Conservation (phyloP, 1,140 invertebrate genomes). For the Drosophila repletoides region DNA sequence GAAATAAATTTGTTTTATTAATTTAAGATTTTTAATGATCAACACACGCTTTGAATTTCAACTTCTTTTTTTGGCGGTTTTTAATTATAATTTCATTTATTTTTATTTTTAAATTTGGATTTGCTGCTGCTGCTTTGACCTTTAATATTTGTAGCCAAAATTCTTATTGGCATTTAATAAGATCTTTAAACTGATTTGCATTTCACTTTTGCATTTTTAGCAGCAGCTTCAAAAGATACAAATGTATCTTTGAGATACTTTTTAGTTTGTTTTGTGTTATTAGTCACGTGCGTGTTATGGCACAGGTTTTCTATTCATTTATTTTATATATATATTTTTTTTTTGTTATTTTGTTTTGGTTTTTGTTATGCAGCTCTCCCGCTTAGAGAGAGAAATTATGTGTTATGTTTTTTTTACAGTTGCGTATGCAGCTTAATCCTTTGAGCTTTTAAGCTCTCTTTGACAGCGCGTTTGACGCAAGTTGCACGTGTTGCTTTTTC, state of each 20-base stretch:
- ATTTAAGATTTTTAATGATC: slow-evolving; percentile 17
- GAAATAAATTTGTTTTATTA: neutral
- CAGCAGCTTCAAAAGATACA: neutral
- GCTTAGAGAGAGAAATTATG: no score
- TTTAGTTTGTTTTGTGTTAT: slow-evolving; percentile 1
- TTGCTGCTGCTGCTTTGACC: slow-evolving; percentile 44
- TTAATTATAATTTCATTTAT: slow-evolving; percentile 5
- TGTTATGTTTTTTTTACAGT: neutral
- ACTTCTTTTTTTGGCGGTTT: neutral
- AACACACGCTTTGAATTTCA: slow-evolving; percentile 30
- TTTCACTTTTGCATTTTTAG: slow-evolving; percentile 40
- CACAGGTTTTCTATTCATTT: slow-evolving; percentile 37
- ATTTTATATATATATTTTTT: slow-evolving; percentile 15
- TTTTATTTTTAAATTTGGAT: slow-evolving; percentile 20
- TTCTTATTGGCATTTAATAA: slow-evolving; percentile 33
- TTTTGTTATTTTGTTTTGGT: neutral
- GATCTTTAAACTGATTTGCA: slow-evolving; percentile 34
- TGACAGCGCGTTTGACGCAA: slow-evolving; percentile 16
- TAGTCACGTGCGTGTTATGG: slow-evolving; percentile 55
- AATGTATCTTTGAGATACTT: slow-evolving; percentile 27
- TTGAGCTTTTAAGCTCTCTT: slow-evolving; percentile 34
- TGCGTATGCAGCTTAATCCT: slow-evolving; percentile 19
- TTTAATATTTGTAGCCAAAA: slow-evolving; percentile 32
- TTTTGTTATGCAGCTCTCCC: no score
- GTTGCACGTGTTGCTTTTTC: neutral